Conservation (phyloP, 2,113 vertebrate species). For the Craseonycteris thonglongyai region DNA sequence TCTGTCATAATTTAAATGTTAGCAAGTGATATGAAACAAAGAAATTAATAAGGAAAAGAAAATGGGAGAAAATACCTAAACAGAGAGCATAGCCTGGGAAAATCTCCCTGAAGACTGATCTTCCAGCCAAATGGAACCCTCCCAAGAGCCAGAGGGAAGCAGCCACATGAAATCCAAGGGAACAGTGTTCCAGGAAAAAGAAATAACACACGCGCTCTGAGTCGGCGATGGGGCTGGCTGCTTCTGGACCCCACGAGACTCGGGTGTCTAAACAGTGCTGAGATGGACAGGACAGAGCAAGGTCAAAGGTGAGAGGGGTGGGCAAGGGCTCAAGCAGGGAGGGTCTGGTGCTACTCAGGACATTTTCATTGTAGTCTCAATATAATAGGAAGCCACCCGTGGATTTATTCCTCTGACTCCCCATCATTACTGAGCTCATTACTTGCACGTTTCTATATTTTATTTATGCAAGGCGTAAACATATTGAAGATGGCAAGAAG, state of each 20-base stretch:
- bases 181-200: neutral
- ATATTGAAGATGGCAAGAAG: neutral
- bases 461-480: neutral
- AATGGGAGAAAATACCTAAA: neutral
- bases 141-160: neutral
- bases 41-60: neutral
- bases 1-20: neutral
- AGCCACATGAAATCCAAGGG: too few species aligned
- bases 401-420: neutral
- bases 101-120: neutral
- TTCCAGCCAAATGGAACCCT: neutral
- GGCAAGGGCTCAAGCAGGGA: neutral
- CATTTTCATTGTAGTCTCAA: neutral
- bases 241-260: neutral
- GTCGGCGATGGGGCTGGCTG: neutral
- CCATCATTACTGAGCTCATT: neutral
- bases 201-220: neutral
- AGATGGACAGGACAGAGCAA: neutral
- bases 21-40: neutral
- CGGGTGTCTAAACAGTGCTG: fast-evolving
- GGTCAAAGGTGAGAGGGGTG: fast-evolving
- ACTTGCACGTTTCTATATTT: neutral
- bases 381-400: neutral
- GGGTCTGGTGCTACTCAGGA: neutral
- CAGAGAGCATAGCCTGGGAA: neutral